Conservation (phyloP, 2,113 vertebrate genomes). For the Ammodramus savannarum region DNA sequence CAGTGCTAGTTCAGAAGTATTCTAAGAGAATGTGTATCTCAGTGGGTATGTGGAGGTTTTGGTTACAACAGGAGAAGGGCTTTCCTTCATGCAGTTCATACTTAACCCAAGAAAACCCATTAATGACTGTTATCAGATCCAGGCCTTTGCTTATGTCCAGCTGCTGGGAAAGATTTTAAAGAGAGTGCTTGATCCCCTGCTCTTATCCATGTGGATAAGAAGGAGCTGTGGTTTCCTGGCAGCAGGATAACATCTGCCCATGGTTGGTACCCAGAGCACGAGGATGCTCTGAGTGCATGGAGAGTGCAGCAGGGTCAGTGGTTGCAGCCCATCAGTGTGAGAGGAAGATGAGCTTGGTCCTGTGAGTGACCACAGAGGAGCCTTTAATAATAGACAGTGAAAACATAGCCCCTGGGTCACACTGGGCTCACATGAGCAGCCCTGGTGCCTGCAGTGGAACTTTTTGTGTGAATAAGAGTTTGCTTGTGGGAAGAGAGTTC, state of each 20-base stretch:
- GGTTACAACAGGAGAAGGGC: neutral
- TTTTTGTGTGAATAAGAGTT: neutral
- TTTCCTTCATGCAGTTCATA: neutral
- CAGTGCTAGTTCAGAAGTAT: neutral
- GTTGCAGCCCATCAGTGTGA: neutral
- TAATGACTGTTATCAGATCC: too few relatives aligned
- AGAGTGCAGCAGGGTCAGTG: neutral
- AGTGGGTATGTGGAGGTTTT: neutral
- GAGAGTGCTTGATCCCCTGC: neutral
- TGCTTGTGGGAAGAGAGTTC: neutral
- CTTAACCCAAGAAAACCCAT: too few relatives aligned
- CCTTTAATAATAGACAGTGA: neutral
- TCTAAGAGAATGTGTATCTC: rapidly evolving
- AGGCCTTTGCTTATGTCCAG: neutral
- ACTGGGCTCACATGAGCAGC: neutral
- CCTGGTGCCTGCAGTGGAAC: neutral
- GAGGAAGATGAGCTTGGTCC: neutral
- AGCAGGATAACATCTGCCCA: neutral
- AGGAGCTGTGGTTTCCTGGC: neutral
- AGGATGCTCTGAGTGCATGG: neutral
- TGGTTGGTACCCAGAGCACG: neutral
- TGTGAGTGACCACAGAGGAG: neutral
- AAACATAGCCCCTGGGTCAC: neutral
- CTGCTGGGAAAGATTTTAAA: neutral
- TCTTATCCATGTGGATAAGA: neutral